phyloP scores from a whole-genome alignment of 2,113 vertebrate species.

The Pantherophis guttatus region DNA sequence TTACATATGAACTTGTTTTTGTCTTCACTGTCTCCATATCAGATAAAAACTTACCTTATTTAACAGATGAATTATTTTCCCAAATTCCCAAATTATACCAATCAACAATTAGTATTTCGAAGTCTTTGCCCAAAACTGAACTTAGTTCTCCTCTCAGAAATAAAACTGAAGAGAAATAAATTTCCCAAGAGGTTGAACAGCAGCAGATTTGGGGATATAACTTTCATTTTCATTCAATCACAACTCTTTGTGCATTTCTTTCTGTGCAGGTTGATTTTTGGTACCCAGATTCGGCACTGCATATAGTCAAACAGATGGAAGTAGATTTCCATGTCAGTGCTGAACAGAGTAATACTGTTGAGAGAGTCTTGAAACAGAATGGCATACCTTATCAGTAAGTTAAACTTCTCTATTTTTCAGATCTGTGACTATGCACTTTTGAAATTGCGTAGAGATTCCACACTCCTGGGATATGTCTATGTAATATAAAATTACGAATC shows the following conservation, averaged over 20 bases:
- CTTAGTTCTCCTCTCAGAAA: neutral
- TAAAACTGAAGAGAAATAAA: neutral
- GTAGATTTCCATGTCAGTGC: constrained; percentile 74
- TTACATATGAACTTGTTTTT: neutral
- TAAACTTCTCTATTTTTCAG: neutral
- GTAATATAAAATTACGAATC: neutral
- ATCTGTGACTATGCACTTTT: neutral
- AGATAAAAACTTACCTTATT: neutral
- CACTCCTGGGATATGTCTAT: neutral
- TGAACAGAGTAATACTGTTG: constrained; percentile 61
- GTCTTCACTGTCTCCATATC: neutral
- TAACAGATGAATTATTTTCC: neutral
- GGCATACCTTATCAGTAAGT: constrained; percentile 20
- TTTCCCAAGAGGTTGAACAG: neutral
- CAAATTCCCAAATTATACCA: neutral
- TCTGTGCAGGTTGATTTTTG: constrained; percentile 73
- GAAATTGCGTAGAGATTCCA: neutral
- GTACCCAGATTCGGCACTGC: constrained; percentile 67
- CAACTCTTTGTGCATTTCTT: constrained; percentile 15
- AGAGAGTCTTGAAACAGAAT: constrained; percentile 68
- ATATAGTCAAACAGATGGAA: constrained; percentile 53
- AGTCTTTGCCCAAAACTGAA: neutral
- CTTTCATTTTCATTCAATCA: neutral
- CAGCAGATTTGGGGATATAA: neutral
- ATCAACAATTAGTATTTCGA: neutral